Base-by-base conservation (phyloP, 1,140 invertebrate species). In the Drosophila ambigua region DNA sequence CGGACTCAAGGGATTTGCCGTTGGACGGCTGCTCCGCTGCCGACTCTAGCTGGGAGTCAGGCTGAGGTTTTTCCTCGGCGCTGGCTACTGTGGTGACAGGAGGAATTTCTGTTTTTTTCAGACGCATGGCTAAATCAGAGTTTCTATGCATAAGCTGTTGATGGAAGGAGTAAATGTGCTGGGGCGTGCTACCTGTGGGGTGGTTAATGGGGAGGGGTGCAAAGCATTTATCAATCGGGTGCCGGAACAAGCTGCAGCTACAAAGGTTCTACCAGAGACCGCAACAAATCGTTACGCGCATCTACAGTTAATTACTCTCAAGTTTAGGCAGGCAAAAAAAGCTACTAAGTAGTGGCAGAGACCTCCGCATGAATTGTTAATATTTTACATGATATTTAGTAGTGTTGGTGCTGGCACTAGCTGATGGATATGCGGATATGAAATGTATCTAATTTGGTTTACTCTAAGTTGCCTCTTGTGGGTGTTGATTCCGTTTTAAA, bases 131-230 rank as follows among this genome's bases (percentile, higher is more conserved):
- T 90, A 85, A 85, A 85, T 90, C 89, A 72, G 89, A 90, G 68
- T 91, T 90, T 90, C 85, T 87, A 87, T 88, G 83, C 83, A 88
- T 88, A 88, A 87, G 83, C 79, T 88, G 74, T 87, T 85, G 83
- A 79, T 85, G 82, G 79, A 85, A 85, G 82, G 82, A 85, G 82
- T 85, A 85, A 77, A 88, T 80, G 80, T 85, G 82, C 75, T 85
- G 82, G 76, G 83, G 71, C 73, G 76, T 87, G 79, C 82, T 85
- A 85, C 82, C 82, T 85, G 67, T 78, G 60, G 64, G 52, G 41
- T 35, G 58, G 63, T 65, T 28, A 76, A 67, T 35, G 45, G 35
- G 62, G 62, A 49, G 66, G 63, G 62, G 75, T 88, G 75, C 78
- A 50, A 72, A 64, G 79, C 61, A 72, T 87, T 81, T 75, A 77